Conservation (phyloP, 64 coral and sea anemone species). For the Acropora yongei region DNA sequence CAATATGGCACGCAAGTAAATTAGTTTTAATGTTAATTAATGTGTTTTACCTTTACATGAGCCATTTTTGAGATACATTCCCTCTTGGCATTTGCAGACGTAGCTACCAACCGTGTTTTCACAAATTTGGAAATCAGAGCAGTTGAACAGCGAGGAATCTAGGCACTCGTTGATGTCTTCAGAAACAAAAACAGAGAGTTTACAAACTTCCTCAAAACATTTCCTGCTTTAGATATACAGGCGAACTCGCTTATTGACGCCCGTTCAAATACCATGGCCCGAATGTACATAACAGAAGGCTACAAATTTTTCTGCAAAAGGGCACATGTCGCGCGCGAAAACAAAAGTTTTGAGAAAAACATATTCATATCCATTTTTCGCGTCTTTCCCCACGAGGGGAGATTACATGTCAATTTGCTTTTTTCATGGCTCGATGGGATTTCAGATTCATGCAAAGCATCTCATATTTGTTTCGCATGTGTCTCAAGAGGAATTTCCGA, state of each 20-base stretch:
- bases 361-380: background rate
- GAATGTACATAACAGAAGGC: too few species aligned
- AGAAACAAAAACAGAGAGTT: background rate
- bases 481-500: too few species aligned
- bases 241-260: too few species aligned
- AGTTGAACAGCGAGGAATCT: background rate
- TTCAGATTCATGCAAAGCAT: too few species aligned
- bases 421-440: background rate
- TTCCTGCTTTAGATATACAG: too few species aligned
- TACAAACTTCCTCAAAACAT: too few species aligned
- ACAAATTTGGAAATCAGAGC: conserved; percentile 8
- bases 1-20: too few species aligned
- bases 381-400: background rate
- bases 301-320: too few species aligned
- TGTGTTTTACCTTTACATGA: background rate
- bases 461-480: too few species aligned
- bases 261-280: too few species aligned
- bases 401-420: background rate
- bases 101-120: conserved; percentile 17
- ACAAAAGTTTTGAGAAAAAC: too few species aligned
- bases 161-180: conserved; percentile 29
- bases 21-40: background rate
- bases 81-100: conserved; percentile 7
- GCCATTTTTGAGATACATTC: conserved; percentile 12
- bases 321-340: too few species aligned